Percentiles rank a stretch among this genome's conserved stretches.
Evolutionary conservation across 2,113 vertebrate genomes (phyloP).

Genomic region (Gila orcuttii): DNA sequence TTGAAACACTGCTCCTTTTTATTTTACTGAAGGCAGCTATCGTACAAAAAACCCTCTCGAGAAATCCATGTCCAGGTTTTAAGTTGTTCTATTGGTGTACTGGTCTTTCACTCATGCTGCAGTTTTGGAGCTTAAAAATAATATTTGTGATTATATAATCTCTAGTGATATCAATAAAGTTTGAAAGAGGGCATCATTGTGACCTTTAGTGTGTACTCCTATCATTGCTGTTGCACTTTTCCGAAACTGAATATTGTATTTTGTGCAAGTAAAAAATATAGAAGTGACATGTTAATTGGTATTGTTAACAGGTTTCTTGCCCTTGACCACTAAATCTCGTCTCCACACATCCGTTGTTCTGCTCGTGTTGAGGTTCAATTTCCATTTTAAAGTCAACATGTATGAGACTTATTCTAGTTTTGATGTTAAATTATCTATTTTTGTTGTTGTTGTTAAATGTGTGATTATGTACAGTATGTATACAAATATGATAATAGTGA

Average conservation of each 20-base stretch:
- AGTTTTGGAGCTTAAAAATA: conserved; percentile 67
- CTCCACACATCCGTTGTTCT: neutral
- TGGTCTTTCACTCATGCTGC: conserved; percentile 61
- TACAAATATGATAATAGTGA: neutral
- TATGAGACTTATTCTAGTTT: neutral
- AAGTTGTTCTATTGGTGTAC: conserved; percentile 43
- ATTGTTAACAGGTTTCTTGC: neutral
- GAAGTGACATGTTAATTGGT: neutral
- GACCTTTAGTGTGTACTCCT: conserved; percentile 65
- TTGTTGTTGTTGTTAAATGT: neutral
- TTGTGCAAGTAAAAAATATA: conserved; percentile 2
- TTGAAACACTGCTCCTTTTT: conserved; percentile 69
- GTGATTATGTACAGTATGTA: neutral
- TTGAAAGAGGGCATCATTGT: conserved; percentile 61
- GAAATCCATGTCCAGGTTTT: conserved; percentile 69
- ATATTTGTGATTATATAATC: conserved; percentile 75
- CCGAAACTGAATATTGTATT: conserved; percentile 55
- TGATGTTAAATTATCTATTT: neutral
- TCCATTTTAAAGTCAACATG: neutral
- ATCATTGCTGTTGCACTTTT: conserved; percentile 55
- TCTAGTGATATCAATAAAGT: conserved; percentile 54
- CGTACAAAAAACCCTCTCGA: conserved; percentile 69
- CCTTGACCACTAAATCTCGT: neutral
- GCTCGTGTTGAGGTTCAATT: neutral
- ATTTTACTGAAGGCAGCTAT: conserved; percentile 69